Base-by-base conservation (phyloP, 2,797 vertebrate species). In the Limosa lapponica region DNA sequence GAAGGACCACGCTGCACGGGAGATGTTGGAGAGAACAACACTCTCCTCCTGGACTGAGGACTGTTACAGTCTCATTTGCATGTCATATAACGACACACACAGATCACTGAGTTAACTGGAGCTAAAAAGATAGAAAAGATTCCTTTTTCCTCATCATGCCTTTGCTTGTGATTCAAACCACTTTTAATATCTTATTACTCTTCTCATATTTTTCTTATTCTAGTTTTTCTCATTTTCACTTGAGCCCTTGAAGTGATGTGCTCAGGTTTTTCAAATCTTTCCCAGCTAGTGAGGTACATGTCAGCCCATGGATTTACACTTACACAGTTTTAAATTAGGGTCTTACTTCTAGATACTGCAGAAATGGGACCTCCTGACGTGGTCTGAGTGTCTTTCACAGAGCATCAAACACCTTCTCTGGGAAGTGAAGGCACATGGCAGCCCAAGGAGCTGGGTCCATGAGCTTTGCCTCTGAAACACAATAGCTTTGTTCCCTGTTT, bases 61-160 rank as follows among this genome's bases (percentile, higher is more conserved):
- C 52, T n/a, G 30, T 18, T 51, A 36, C 16, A 23, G 27, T 57
- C n/a, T 67, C 43, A 16, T 46, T 64, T 65, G 34, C 58, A 37
- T 3, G 1, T 16, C 0, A 1, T 37, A 16, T 46, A 55, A 69
- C 24, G 19, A 41, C n/a, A 25, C 36, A 28, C 36, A n/a, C 7
- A 34, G 70, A 49, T 27, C 43, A 52, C 27, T 9, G n/a, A 75
- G 30, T 37, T 62, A 49, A 52, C 6, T 62, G 28, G 20, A 55
- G 32, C 14, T 72, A 49, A 16, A 89, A 88, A 81, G 6, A 55
- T 6, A 34, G 8, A 14, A 39, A 52, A 46, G 16, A 49, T 24
- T 34, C n/a, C 12, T 55, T 75, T 77, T 57, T 39, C 52, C 11
- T 52, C 39, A 37, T 49, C 8, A 17, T 48, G 34, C 12, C 6